phyloP scores from a whole-genome alignment of 2,888 invertebrate species.

The Eilema sororculum region DNA sequence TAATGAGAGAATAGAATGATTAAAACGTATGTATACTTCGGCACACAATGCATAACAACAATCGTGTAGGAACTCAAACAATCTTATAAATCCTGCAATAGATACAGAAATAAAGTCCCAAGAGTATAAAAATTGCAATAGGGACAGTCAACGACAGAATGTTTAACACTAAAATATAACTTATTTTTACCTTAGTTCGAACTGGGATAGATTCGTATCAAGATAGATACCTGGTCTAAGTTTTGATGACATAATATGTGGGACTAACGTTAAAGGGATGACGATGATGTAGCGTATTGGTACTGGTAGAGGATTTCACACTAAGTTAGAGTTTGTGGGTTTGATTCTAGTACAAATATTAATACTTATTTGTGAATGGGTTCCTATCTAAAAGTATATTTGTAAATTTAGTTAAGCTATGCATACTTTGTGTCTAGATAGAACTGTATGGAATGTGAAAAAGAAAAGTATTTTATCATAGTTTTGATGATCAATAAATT shows the following conservation, averaged over 20 bases:
- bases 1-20: conserved; percentile 16
- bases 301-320: background rate
- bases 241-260: too few relatives aligned
- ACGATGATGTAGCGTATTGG: too few relatives aligned
- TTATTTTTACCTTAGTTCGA: too few relatives aligned
- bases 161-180: background rate
- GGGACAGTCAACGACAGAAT: background rate
- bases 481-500: background rate
- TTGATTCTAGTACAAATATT: background rate
- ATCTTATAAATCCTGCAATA: background rate
- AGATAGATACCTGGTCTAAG: too few relatives aligned
- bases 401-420: too few relatives aligned
- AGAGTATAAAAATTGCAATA: conserved; percentile 15
- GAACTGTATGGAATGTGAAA: too few relatives aligned
- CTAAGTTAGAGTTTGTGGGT: background rate
- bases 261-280: too few relatives aligned
- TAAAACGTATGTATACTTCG: background rate
- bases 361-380: background rate
- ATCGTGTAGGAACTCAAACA: conserved; percentile 6
- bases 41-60: conserved; percentile 13
- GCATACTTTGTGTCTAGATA: background rate
- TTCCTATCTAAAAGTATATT: too few relatives aligned
- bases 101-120: conserved; percentile 10
- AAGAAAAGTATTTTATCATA: too few relatives aligned
- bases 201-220: too few relatives aligned